phyloP scores from a whole-genome alignment of 2,797 vertebrate genomes.

The Acomys russatus region DNA sequence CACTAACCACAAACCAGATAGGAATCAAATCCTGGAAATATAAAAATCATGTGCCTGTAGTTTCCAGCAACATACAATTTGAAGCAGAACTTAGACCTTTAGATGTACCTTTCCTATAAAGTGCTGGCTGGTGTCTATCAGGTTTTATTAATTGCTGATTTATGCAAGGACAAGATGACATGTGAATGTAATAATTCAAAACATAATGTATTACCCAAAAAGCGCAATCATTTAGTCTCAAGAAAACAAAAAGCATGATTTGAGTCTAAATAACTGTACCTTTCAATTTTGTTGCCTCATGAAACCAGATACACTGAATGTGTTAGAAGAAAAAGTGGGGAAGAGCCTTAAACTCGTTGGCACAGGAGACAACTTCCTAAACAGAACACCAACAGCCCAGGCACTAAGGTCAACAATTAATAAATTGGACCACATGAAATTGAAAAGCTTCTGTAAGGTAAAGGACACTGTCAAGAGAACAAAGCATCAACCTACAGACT shows the following conservation, averaged over 20 bases:
- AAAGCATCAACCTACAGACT: no score
- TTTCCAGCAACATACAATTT: slow-evolving; percentile 38
- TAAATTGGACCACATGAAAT: no score
- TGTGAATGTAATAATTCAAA: background rate
- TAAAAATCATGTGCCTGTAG: slow-evolving; percentile 13
- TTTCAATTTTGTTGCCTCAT: slow-evolving; percentile 59
- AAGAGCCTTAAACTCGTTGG: no score
- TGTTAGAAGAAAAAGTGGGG: no score
- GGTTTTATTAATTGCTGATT: slow-evolving; percentile 47
- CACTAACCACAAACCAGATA: background rate
- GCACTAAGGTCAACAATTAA: no score
- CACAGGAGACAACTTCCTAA: no score
- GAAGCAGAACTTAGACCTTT: slow-evolving; percentile 18
- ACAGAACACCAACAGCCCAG: no score
- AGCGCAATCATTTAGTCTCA: slow-evolving; percentile 10
- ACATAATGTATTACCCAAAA: slow-evolving; percentile 12
- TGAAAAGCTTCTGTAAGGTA: no score
- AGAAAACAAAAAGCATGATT: background rate
- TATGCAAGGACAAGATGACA: background rate
- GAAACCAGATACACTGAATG: no score
- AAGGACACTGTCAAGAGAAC: no score
- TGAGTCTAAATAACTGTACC: slow-evolving; percentile 21
- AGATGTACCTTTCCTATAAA: slow-evolving; percentile 22
- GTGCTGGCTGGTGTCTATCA: background rate
- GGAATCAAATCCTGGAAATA: slow-evolving; percentile 52